A percentile compares a stretch with the other conserved stretches of the same genome.
Conservation (phyloP, 2,888 invertebrate species). For the Dilophus febrilis region DNA sequence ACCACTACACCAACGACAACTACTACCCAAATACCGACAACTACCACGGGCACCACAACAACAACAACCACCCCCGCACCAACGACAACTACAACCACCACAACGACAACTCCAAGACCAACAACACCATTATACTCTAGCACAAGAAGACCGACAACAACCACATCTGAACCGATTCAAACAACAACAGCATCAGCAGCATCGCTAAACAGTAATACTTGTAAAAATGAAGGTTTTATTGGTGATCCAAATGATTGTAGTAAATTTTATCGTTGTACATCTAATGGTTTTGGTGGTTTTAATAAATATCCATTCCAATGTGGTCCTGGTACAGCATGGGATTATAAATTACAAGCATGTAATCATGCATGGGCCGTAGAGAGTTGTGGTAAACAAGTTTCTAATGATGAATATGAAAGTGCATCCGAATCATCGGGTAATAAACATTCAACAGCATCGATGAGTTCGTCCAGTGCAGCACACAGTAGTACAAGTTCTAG, state of each 20-base stretch:
- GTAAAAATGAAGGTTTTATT: constrained; percentile 45
- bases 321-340: constrained; percentile 63
- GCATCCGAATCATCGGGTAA: constrained; percentile 13
- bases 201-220: constrained; percentile 5
- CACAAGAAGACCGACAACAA: constrained; percentile 12
- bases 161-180: constrained; percentile 9
- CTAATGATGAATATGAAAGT: neutral
- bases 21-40: constrained; percentile 12
- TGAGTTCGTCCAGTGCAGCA: constrained; percentile 15
- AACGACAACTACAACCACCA: constrained; percentile 9
- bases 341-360: constrained; percentile 46
- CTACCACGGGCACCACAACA: constrained; percentile 7
- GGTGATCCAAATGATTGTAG: constrained; percentile 49
- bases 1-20: constrained; percentile 10
- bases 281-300: constrained; percentile 38
- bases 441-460: constrained; percentile 11
- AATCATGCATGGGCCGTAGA: constrained; percentile 50
- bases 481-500: constrained; percentile 1
- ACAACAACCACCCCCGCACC: constrained; percentile 11
- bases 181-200: constrained; percentile 3
- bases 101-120: constrained; percentile 4
- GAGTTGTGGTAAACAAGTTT: constrained; percentile 14
- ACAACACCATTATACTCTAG: constrained; percentile 9
- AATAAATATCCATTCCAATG: constrained; percentile 37
- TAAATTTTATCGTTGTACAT: constrained; percentile 62